Evolutionary conservation across 2,888 invertebrate genomes (phyloP).

Genomic region (Patella depressa): DNA sequence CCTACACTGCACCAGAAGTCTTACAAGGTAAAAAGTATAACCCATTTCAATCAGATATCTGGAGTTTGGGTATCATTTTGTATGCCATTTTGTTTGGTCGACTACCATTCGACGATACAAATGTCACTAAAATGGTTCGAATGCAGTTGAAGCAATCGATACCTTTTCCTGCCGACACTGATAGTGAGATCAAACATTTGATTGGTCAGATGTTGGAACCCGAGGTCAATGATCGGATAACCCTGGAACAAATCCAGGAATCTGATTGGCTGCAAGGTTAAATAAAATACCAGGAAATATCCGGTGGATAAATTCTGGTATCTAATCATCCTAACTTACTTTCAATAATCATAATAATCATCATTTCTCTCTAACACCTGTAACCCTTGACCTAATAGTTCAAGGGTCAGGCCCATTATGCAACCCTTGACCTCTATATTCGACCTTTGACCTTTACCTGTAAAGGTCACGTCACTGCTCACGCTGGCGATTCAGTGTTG

Average conservation of each 20-base stretch:
- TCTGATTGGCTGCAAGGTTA: background rate
- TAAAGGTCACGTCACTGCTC: too few relatives aligned
- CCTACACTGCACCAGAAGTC: conserved; percentile 8
- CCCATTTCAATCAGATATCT: conserved; percentile 7
- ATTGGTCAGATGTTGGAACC: conserved; percentile 2
- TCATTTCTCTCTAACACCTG: background rate
- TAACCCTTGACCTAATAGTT: background rate
- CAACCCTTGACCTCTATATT: too few relatives aligned
- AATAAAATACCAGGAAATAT: conserved; percentile 4
- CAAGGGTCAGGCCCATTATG: background rate
- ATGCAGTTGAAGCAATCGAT: conserved; percentile 1
- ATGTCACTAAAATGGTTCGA: conserved; percentile 7
- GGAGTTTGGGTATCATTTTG: background rate
- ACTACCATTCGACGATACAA: conserved; percentile 10
- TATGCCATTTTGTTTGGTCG: conserved; percentile 7
- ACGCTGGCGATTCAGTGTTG: too few relatives aligned
- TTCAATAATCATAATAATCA: background rate
- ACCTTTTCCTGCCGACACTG: background rate
- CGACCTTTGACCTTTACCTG: too few relatives aligned
- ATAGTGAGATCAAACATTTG: background rate
- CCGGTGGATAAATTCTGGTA: conserved; percentile 8
- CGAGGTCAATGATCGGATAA: conserved; percentile 3
- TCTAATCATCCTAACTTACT: background rate
- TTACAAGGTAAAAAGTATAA: conserved; percentile 3
- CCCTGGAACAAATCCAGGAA: background rate